Evolutionary conservation across 2,888 invertebrate species (phyloP).

Genomic region (Deilephila elpenor): DNA sequence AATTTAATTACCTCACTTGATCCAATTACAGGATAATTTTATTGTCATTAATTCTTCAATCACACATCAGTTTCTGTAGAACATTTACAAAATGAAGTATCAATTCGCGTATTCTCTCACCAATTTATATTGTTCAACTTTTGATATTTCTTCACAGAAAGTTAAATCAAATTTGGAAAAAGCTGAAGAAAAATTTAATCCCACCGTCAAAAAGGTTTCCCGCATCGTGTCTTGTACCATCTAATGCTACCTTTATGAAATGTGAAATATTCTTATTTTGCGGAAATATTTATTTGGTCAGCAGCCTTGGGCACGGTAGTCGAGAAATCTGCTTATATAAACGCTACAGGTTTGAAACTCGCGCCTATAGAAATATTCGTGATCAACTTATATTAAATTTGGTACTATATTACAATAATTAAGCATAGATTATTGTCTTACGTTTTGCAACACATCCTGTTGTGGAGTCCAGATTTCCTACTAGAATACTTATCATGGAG

Average conservation of each 20-base stretch:
- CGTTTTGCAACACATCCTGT: no score
- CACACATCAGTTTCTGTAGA: not conserved
- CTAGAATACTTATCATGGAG: no score
- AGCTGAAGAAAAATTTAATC: conserved; percentile 60
- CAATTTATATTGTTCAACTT: not conserved
- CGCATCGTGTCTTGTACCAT: conserved; percentile 46
- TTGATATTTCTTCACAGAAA: conserved; percentile 30
- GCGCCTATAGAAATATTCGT: no score
- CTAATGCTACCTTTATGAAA: conserved; percentile 30
- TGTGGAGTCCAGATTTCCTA: no score
- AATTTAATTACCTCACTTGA: no score
- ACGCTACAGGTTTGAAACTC: no score
- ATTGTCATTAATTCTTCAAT: not conserved
- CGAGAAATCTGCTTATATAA: not conserved
- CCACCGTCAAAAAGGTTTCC: conserved; percentile 57
- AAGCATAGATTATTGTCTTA: no score
- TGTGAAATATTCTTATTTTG: conserved; percentile 28
- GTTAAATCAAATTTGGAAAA: conserved; percentile 41
- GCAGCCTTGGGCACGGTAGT: not conserved
- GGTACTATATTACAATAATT: no score
- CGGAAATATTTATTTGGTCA: conserved; percentile 27
- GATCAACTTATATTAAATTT: no score
- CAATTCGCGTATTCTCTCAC: not conserved
- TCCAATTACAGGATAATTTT: no score
- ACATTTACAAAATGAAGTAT: conserved; percentile 13